Percentiles rank a stretch among this genome's conserved stretches.
Evolutionary conservation across 2,797 vertebrate species (phyloP).

Genomic region (Anisognathus igniventris): DNA sequence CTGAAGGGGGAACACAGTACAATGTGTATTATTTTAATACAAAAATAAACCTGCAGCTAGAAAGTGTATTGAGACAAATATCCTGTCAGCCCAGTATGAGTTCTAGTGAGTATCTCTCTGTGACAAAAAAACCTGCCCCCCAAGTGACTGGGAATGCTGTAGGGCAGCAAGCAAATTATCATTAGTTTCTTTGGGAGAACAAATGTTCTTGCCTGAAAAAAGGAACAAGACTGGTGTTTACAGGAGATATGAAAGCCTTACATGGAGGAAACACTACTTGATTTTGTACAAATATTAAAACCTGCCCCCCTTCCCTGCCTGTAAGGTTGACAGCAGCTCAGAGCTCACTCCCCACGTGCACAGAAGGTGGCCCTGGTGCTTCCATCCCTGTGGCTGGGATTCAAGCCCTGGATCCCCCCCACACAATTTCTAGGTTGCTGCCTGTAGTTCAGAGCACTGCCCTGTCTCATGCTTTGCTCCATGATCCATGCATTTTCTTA

Average conservation of each 20-base stretch:
- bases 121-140: background rate
- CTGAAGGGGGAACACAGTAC: background rate
- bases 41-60: background rate
- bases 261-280: background rate
- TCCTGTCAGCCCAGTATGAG: background rate
- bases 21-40: background rate
- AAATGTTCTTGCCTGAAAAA: background rate
- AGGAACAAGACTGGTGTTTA: background rate
- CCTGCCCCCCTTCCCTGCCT: background rate
- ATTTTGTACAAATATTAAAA: background rate
- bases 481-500: background rate
- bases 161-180: background rate
- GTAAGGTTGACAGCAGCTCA: background rate
- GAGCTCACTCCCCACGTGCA: background rate
- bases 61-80: background rate
- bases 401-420: background rate
- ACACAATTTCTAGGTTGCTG: fast-evolving
- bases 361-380: background rate
- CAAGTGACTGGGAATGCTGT: background rate
- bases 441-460: background rate
- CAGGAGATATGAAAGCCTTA: background rate
- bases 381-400: fast-evolving
- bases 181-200: background rate
- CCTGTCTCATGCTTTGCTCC: background rate
- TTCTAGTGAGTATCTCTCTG: background rate